Base-by-base conservation (phyloP, 1,140 invertebrate species). In the Venustaconcha ellipsiformis region DNA sequence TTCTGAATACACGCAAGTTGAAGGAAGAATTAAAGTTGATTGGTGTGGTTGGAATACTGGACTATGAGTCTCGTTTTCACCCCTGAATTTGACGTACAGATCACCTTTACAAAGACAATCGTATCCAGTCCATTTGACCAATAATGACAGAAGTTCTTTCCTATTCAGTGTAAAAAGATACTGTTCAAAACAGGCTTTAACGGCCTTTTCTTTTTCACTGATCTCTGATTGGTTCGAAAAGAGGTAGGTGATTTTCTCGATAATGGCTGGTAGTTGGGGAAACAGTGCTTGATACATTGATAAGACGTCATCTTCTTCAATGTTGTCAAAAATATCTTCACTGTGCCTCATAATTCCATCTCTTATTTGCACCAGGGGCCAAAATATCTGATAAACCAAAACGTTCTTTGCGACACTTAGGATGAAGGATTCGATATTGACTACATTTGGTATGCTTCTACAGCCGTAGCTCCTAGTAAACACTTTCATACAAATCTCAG, bases 391-490 rank as follows among this genome's bases (percentile, higher is more conserved):
- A 17, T 71, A 65, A 20, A 75, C 20, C 57, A 79, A 23, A 63
- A 57, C 67, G 48, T 67, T 67, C 55, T 67, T 69, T 23, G 78
- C 72, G 59, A 79, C 75, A 26, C 59, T 67, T 57, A 18, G 30
- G 20, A 79, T 63, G 23, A 48, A 62, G 17, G 62, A 48, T 23
- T 68, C 73, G 1, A 79, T 58, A 23, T 79, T 70, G 23, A 48
- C 68, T 12, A 70, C 59, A 30, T 66, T 55, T n/a, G 78, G 78
- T 55, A 75, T 57, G 17, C 67, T 68, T 37, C 59, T 55, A 67
- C 67, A 74, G 4, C 78, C 73, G 56, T 79, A 79, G 62, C 69
- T 79, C 12, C 72, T 70, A 23, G 75, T 60, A 63, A 79, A 56
- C 37, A 66, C 67, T 67, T 67, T 68, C 14, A 79, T 55, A 65